A percentile compares a stretch with the other conserved stretches of the same genome.
These are phyloP conservation scores for Manis javanica DNA, from an alignment of 2,797 vertebrate genomes.

Conservation along the genomic window DNA sequence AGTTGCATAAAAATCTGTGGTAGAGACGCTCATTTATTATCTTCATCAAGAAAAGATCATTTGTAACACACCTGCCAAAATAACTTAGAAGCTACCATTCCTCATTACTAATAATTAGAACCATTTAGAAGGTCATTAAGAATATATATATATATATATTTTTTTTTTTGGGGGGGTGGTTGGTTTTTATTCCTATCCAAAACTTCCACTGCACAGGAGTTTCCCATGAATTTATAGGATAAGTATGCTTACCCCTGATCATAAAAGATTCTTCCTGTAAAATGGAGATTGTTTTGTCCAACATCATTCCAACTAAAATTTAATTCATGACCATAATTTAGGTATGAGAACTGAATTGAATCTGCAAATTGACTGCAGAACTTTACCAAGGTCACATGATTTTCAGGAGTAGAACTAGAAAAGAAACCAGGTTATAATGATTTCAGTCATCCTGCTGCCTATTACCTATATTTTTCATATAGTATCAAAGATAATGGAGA, in stretches of 20 bases:
- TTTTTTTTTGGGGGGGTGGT: no score
- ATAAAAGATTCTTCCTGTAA: neutral
- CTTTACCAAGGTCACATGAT: neutral
- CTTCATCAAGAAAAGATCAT: neutral
- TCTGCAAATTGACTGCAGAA: neutral
- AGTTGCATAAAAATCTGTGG: neutral
- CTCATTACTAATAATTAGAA: neutral
- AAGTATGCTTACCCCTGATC: neutral
- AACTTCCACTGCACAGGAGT: neutral
- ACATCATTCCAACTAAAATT: neutral
- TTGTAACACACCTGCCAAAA: neutral
- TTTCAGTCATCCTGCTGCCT: neutral
- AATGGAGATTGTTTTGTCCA: neutral
- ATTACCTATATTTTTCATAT: neutral
- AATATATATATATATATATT: no score
- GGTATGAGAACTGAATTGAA: neutral
- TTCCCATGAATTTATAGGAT: neutral
- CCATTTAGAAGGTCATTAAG: neutral
- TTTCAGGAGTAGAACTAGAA: neutral
- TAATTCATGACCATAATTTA: neutral
- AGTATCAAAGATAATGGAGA: neutral
- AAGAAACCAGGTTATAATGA: neutral
- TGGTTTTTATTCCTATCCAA: neutral
- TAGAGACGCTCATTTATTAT: neutral
- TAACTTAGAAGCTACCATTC: neutral